These are phyloP conservation scores for Cygnus buccinator DNA, from an alignment of 2,113 vertebrate species.

Conservation along the genomic window DNA sequence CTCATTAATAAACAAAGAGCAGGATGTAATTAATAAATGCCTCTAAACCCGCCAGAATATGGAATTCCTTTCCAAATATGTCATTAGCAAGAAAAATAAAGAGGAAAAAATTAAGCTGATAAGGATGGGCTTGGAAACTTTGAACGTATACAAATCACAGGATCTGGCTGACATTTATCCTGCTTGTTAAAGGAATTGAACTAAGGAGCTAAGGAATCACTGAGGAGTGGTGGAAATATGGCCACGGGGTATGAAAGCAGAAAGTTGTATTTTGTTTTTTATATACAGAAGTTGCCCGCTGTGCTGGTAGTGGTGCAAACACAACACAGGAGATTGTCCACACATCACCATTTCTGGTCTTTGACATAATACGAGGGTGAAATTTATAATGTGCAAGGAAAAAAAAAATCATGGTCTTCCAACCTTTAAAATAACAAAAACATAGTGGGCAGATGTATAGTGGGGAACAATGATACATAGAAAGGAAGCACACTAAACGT, in stretches of 20 bases:
- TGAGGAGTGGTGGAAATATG: background rate
- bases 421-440: background rate
- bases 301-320: background rate
- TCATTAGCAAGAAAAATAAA: slow-evolving; percentile 45
- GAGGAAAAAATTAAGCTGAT: slow-evolving; percentile 24
- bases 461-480: background rate
- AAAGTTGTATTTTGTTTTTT: background rate
- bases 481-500: background rate
- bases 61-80: slow-evolving; percentile 42
- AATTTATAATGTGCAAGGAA: background rate
- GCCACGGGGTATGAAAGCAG: background rate
- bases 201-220: background rate
- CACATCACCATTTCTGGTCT: background rate
- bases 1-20: slow-evolving; percentile 55
- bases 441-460: background rate
- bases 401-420: background rate
- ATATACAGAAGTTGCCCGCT: background rate
- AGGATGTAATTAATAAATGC: slow-evolving; percentile 62
- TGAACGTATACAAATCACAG: background rate
- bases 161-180: background rate
- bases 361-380: background rate
- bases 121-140: slow-evolving; percentile 2
- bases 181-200: background rate
- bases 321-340: background rate
- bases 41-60: background rate